phyloP scores from a whole-genome alignment of 1,140 invertebrate species.

The Periplaneta americana region DNA sequence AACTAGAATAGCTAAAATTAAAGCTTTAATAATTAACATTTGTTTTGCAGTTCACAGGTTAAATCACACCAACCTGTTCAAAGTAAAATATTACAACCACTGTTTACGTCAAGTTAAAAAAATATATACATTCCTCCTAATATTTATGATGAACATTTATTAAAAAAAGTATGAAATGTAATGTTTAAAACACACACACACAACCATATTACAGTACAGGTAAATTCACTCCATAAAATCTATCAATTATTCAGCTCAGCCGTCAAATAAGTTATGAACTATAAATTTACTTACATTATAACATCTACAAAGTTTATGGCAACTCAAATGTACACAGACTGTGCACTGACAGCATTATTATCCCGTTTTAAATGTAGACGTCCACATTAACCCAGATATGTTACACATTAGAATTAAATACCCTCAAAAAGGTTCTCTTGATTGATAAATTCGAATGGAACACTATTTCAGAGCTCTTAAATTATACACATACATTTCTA shows the following conservation, averaged over 20 bases:
- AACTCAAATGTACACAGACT: not conserved
- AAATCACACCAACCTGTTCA: no score
- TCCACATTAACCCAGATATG: not conserved
- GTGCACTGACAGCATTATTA: not conserved
- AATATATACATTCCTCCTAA: not conserved
- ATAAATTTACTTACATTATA: not conserved
- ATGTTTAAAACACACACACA: not conserved
- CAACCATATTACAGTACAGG: not conserved
- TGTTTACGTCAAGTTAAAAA: not conserved
- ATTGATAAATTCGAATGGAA: no score
- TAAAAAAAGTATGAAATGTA: not conserved
- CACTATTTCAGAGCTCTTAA: no score
- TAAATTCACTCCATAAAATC: no score
- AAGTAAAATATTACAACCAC: no score
- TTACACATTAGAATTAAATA: not conserved
- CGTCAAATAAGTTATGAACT: not conserved
- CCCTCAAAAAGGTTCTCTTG: no score
- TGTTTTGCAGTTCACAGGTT: no score
- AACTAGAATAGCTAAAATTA: no score
- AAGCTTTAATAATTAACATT: no score
- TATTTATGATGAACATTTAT: not conserved
- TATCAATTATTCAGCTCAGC: not conserved
- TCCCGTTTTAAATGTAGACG: not conserved
- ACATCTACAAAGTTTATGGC: not conserved
- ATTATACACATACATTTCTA: no score